These are phyloP conservation scores for Catostylus mosaicus DNA, from an alignment of 30 jellyfish, hydroid and myxozoan species.

Conservation along the genomic window DNA sequence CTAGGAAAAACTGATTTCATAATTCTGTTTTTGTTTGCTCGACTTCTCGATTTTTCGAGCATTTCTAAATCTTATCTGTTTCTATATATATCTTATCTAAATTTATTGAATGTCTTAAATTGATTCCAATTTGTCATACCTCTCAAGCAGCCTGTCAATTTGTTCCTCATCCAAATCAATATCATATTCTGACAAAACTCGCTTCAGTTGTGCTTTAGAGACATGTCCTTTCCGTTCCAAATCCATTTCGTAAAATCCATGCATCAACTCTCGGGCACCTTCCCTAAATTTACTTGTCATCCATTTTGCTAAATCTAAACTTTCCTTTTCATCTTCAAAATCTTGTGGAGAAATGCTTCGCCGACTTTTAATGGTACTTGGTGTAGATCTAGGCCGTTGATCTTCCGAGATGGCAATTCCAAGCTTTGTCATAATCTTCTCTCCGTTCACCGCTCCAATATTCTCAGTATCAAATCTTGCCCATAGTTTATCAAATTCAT, in stretches of 20 bases:
- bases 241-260: constrained; percentile 80
- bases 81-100: too few species aligned
- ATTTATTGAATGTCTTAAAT: too few species aligned
- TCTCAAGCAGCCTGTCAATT: constrained; percentile 39
- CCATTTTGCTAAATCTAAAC: constrained; percentile 60
- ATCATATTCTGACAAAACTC: constrained; percentile 73
- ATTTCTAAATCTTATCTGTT: too few species aligned
- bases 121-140: constrained; percentile 55
- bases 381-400: constrained; percentile 11
- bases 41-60: too few species aligned
- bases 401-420: constrained; percentile 44
- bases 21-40: too few species aligned
- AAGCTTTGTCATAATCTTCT: constrained; percentile 44
- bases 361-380: constrained; percentile 18
- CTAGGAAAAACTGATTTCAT: too few species aligned
- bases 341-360: constrained; percentile 17
- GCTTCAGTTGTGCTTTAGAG: constrained; percentile 44
- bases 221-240: constrained; percentile 63
- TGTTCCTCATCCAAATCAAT: constrained; percentile 62
- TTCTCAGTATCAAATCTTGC: constrained; percentile 67
- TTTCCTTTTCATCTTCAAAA: constrained; percentile 29
- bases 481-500: constrained; percentile 88
- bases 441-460: constrained; percentile 68
- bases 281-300: constrained; percentile 55
- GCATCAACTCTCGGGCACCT: constrained; percentile 78